Percentiles rank a stretch among this genome's conserved stretches.
phyloP scores from a whole-genome alignment of 2,797 vertebrate genomes.

The Pristis pectinata region DNA sequence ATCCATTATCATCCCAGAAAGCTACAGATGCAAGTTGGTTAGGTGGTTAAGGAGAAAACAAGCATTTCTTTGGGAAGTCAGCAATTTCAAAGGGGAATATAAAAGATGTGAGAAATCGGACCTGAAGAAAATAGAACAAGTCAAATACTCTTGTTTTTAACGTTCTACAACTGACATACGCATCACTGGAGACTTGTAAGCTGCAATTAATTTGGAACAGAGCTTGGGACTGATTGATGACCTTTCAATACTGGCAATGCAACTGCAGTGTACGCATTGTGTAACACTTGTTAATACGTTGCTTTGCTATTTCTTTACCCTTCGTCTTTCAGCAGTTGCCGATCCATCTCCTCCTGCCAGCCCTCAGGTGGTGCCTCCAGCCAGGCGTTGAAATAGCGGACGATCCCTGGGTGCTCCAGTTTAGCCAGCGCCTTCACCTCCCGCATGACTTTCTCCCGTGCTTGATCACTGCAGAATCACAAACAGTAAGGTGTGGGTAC shows the following conservation, averaged over 20 bases:
- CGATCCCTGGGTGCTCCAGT: slow-evolving; percentile 91
- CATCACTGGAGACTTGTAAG: neutral
- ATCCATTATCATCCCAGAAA: too few species aligned
- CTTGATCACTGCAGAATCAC: slow-evolving; percentile 68
- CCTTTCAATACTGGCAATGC: neutral
- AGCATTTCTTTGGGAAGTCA: neutral
- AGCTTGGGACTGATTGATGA: too few species aligned
- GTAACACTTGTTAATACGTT: neutral
- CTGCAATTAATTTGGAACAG: neutral
- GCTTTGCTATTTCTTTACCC: slow-evolving; percentile 57
- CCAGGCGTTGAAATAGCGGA: slow-evolving; percentile 98
- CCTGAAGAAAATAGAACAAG: neutral
- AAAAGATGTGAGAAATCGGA: neutral
- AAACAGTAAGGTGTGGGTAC: neutral
- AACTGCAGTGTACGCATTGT: neutral
- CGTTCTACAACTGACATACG: neutral
- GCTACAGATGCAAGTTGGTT: neutral
- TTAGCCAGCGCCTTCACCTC: slow-evolving; percentile 96
- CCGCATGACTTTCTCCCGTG: slow-evolving; percentile 95
- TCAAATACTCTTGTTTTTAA: neutral
- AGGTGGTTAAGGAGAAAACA: neutral
- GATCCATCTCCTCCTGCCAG: slow-evolving; percentile 97
- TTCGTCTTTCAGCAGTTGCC: slow-evolving; percentile 85
- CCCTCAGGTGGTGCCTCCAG: slow-evolving; percentile 89
- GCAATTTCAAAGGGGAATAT: neutral